Evolutionary conservation across 2,888 invertebrate species (phyloP).

Genomic region (Temnothorax ravouxi): DNA sequence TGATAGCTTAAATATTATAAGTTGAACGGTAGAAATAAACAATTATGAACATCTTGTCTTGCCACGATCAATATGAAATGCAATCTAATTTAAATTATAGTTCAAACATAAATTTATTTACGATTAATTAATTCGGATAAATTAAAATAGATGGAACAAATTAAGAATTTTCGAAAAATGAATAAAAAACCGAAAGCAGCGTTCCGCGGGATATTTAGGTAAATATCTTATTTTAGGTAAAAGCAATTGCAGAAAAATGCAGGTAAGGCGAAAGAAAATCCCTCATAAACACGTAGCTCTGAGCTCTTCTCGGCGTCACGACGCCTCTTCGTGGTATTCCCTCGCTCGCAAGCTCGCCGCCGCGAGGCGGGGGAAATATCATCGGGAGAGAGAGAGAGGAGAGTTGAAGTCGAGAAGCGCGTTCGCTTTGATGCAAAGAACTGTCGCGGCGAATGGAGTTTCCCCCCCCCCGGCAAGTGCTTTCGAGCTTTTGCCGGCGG

Average conservation of each 20-base stretch:
- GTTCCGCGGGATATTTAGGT: slow-evolving; percentile 11
- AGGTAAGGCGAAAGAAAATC: slow-evolving; percentile 24
- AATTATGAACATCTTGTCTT: not conserved
- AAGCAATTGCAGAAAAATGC: slow-evolving; percentile 20
- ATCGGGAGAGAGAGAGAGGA: too few species aligned
- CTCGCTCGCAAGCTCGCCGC: slow-evolving; percentile 44
- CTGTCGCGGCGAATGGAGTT: slow-evolving; percentile 21
- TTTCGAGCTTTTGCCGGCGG: slow-evolving; percentile 44
- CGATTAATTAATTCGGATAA: not conserved
- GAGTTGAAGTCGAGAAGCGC: slow-evolving; percentile 36
- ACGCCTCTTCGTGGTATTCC: slow-evolving; percentile 24
- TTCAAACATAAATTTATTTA: not conserved
- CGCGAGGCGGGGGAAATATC: slow-evolving; percentile 44
- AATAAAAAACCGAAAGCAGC: not conserved
- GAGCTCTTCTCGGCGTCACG: slow-evolving; percentile 6
- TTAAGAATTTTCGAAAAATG: not conserved
- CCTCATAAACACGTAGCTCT: slow-evolving; percentile 36
- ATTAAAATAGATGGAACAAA: not conserved
- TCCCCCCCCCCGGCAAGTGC: slow-evolving; percentile 19
- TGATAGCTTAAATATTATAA: not conserved
- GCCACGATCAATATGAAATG: not conserved
- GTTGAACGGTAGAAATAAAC: not conserved
- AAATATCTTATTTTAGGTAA: not conserved
- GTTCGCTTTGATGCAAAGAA: slow-evolving; percentile 45
- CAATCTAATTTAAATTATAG: not conserved